These are phyloP conservation scores for Sebastes diaconus DNA, from an alignment of 2,797 vertebrate genomes.

Conservation along the genomic window DNA sequence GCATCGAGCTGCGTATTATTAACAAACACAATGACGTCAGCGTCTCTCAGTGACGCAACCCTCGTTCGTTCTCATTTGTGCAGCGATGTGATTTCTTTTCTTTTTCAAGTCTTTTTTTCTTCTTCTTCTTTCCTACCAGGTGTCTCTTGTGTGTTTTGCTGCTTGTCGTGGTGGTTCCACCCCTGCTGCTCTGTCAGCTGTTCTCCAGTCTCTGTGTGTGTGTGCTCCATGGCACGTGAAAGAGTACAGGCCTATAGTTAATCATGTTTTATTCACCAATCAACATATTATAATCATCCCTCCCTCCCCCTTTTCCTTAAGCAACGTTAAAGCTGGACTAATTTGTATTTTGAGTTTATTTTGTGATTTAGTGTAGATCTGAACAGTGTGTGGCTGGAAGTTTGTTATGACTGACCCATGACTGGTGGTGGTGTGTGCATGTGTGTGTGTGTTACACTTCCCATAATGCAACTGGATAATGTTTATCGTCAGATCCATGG, in stretches of 20 bases:
- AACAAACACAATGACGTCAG: conserved; percentile 76
- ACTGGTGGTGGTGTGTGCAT: neutral
- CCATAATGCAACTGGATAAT: neutral
- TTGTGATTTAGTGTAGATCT: neutral
- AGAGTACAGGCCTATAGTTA: neutral
- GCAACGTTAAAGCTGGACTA: neutral
- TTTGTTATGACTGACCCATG: neutral
- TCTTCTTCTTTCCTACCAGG: neutral
- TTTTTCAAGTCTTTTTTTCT: neutral
- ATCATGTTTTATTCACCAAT: neutral
- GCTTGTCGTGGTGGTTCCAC: neutral
- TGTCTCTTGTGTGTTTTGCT: neutral
- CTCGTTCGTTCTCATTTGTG: conserved; percentile 3
- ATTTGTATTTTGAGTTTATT: neutral
- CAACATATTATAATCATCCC: neutral
- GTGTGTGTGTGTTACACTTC: no score
- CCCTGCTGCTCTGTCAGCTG: conserved; percentile 4
- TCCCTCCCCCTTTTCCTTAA: fast-evolving
- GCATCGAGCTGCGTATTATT: conserved; percentile 76
- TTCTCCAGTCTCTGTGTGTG: neutral
- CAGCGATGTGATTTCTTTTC: neutral
- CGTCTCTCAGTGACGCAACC: conserved; percentile 70
- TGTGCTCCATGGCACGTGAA: neutral
- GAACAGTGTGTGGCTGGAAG: neutral
- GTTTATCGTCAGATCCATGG: neutral